Base-by-base conservation (phyloP, 2,888 invertebrate species). In the Catocala nupta region DNA sequence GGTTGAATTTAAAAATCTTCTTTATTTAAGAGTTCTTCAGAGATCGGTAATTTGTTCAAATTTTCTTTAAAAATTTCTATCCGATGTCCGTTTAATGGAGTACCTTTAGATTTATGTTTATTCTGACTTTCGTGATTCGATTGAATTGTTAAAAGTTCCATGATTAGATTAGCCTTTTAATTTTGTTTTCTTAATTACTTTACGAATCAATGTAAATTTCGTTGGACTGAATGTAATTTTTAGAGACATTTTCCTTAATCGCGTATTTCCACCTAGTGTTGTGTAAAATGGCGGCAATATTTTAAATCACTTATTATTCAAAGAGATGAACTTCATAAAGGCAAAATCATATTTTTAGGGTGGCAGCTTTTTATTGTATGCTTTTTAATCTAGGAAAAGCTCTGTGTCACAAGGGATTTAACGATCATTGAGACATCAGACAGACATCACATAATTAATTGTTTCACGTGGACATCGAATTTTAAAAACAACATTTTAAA, bases 21-120 rank as follows among this genome's bases (percentile, higher is more conserved):
- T 87, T 90, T 90, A 87, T 89, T 89, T 88, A 89, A 90, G 85
- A 85, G 72, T 71, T 70, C 70, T 65, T 81, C 80, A 78, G 81
- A 85, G 85, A 89, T 88, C 87, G 89, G 90, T 90, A 93, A 93
- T 93, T 92, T 89, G 90, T 90, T 85, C 81, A 88, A 91, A 87
- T 90, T 90, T 90, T 90, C 90, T 90, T 90, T 87, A 83, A 85
- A 89, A 90, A 84, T 86, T 88, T 83, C 76, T 81, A 74, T 68
- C 85, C 87, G 71, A 86, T 90, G 90, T 90, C 84, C 90, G 86
- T 84, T 89, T 92, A 90, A 91, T 91, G 86, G 90, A 92, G 90
- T 43, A 43, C 10, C 87, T 80, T 76, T 55, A 33, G 73, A 70
- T 76, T 87, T 84, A 83, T 90, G 86, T 92, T 92, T 89, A 89